phyloP scores from a whole-genome alignment of 2,113 vertebrate genomes.

The Gopherus flavomarginatus region DNA sequence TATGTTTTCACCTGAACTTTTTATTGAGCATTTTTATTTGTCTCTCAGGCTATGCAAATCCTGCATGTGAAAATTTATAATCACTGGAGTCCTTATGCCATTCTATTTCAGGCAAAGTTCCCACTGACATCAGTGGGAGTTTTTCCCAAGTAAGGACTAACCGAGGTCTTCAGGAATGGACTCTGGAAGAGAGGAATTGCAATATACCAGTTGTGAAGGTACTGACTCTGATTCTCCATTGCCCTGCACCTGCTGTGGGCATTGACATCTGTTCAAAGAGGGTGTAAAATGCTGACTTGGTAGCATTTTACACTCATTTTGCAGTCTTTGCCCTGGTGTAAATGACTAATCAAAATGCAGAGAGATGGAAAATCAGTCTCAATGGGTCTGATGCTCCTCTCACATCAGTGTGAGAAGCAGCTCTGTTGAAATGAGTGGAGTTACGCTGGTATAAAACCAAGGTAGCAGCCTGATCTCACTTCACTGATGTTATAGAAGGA shows the following conservation, averaged over 20 bases:
- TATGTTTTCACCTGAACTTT: neutral
- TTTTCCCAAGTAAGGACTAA: neutral
- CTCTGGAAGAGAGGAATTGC: neutral
- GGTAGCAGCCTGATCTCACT: rapidly evolving
- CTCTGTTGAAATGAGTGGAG: neutral
- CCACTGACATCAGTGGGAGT: neutral
- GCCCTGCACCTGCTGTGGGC: neutral
- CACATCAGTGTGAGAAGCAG: neutral
- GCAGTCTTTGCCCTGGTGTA: neutral
- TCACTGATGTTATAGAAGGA: neutral
- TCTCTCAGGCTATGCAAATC: neutral
- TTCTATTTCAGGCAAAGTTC: neutral
- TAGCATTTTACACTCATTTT: rapidly evolving
- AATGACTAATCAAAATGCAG: neutral
- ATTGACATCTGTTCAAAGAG: neutral
- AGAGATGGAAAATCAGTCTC: neutral
- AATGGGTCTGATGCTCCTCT: neutral
- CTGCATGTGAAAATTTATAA: neutral
- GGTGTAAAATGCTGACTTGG: neutral
- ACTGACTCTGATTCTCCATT: neutral
- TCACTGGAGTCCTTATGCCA: neutral
- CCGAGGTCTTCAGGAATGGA: neutral
- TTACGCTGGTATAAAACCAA: neutral
- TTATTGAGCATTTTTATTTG: neutral
- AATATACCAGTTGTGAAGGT: neutral